These are phyloP conservation scores for Mola mola DNA, from an alignment of 2,113 vertebrate species.

Conservation along the genomic window DNA sequence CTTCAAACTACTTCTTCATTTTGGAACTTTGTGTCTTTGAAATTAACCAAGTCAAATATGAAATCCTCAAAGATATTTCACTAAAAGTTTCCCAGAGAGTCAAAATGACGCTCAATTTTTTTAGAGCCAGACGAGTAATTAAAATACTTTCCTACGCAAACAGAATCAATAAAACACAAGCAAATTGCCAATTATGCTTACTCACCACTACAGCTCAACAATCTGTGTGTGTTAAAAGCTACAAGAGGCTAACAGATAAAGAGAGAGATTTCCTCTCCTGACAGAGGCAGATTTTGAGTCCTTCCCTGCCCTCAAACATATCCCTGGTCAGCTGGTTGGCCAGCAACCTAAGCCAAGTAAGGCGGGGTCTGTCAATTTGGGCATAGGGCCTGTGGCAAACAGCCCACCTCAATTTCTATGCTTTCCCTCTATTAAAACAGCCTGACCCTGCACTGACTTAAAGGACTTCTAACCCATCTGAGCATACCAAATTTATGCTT, in stretches of 20 bases:
- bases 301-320: constrained; percentile 55
- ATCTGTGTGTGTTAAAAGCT: constrained; percentile 1
- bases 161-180: neutral
- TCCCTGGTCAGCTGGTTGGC: constrained; percentile 60
- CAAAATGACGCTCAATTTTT: neutral
- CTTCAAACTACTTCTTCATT: neutral
- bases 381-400: constrained; percentile 52
- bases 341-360: constrained; percentile 51
- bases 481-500: too few relatives aligned
- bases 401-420: constrained; percentile 50
- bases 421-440: constrained; percentile 39
- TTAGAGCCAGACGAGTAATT: too few relatives aligned
- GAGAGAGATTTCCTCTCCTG: constrained; percentile 21
- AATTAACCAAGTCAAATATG: neutral
- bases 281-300: constrained; percentile 38
- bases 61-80: neutral
- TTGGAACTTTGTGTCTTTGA: neutral
- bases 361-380: constrained; percentile 62
- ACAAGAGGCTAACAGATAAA: constrained; percentile 6
- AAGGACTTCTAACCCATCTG: constrained; percentile 21
- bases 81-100: neutral
- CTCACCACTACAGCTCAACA: constrained; percentile 56
- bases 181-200: constrained; percentile 13
- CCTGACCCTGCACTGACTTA: constrained; percentile 32
- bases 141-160: too few relatives aligned